phyloP scores from a whole-genome alignment of 2,888 invertebrate species.

The Caenorhabditis virilis region DNA sequence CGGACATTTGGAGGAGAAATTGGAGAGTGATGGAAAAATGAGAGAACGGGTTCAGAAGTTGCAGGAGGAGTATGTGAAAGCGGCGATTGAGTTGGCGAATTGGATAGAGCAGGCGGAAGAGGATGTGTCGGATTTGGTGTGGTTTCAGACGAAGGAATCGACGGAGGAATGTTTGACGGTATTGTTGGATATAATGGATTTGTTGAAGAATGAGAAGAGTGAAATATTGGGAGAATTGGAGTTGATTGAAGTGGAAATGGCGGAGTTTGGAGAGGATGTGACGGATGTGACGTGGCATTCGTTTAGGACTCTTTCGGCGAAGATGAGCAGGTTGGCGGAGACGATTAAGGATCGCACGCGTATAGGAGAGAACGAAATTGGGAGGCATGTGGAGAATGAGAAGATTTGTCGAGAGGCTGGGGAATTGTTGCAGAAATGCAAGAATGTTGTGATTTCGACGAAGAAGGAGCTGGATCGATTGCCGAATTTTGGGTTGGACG shows the following conservation, averaged over 20 bases:
- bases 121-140: slow-evolving; percentile 20
- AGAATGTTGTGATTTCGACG: slow-evolving; percentile 6
- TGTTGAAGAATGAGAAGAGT: slow-evolving; percentile 7
- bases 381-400: slow-evolving; percentile 18
- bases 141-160: slow-evolving; percentile 22
- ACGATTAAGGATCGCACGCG: slow-evolving; percentile 18
- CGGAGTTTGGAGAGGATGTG: slow-evolving; percentile 19
- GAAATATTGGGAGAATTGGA: slow-evolving; percentile 17
- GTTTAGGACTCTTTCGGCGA: slow-evolving; percentile 4
- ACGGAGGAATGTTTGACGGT: slow-evolving; percentile 14
- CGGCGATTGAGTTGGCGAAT: slow-evolving; percentile 17
- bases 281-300: slow-evolving; percentile 24
- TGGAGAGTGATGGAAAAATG: slow-evolving; percentile 4
- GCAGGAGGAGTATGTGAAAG: slow-evolving; percentile 19
- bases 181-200: slow-evolving; percentile 8
- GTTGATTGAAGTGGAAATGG: slow-evolving; percentile 20
- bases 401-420: slow-evolving; percentile 22
- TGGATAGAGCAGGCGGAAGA: slow-evolving; percentile 31
- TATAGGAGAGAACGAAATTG: slow-evolving; percentile 15
- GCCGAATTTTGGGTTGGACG: slow-evolving; percentile 14
- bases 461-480: slow-evolving; percentile 18
- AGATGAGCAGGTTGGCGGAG: slow-evolving; percentile 11
- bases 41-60: slow-evolving; percentile 11
- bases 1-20: slow-evolving; percentile 12
- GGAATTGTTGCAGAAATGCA: slow-evolving; percentile 5